Base-by-base conservation (phyloP, 1,140 invertebrate genomes). In the Bombus sylvicola region DNA sequence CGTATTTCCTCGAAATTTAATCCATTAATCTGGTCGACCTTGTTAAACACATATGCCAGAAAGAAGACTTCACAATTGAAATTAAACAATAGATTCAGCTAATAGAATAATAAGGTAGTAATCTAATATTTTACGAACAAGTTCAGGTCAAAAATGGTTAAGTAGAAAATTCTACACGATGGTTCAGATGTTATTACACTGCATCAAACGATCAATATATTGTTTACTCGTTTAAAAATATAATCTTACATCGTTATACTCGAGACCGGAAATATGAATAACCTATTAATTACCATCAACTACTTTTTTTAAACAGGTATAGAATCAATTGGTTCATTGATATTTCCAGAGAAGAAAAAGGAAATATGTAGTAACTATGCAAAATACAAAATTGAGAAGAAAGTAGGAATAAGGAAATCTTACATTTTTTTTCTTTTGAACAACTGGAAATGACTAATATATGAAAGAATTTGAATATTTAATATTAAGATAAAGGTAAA, bases 181-280 rank as follows among this genome's bases (percentile, higher is more conserved):
- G 25, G 4, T 4, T 31, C 1, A 31, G 3, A 41, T 39, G 28
- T 62, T 39, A 77, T 59, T 77, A 64, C 8, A 41, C 8, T 4
- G 53, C 31, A 34, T n/a, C 9, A 15, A 22, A 47, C 34, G 31
- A 74, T 74, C 72, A 31, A 74, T 74, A 74, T 9, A 13, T 37
- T 39, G 74, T 76, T 76, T 59, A 34, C 31, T 37, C 5, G 74
- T 59, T 76, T 76, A 76, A 59, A 76, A 57, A 76, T 76, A 57
- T 15, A 77, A 77, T 39, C 22, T 39, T 66, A 66, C 9, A 15
- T 43, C 18, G 12, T 43, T 66, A 62, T 28, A 53, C 25, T 43
- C 31, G n/a, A 41, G 8, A 12, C 18, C 22, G 18, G 41, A 66
- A n/a, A 6, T 68, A 9, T 25, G 64, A 31, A 34, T 66, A 66